Conservation (phyloP, 2,888 invertebrate species). For the Eurytoma adleriae region DNA sequence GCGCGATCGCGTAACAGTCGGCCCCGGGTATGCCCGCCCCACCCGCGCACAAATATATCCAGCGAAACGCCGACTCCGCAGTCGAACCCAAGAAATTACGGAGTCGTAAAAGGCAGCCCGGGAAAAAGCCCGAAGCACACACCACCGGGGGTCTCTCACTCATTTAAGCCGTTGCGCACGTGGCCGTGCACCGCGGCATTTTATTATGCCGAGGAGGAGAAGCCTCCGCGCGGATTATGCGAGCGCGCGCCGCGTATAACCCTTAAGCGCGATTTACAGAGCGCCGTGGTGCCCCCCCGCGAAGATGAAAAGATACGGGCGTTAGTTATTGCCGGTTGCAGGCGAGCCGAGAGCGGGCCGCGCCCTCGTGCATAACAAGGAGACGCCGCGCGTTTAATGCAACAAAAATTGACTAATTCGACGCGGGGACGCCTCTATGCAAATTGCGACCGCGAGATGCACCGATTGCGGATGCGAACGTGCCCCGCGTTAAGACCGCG, state of each 20-base stretch:
- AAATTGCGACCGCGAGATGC: not conserved
- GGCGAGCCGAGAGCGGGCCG: not conserved
- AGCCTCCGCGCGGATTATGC: slow-evolving; percentile 22
- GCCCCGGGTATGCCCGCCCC: slow-evolving; percentile 4
- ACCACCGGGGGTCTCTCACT: slow-evolving; percentile 13
- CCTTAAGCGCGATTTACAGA: slow-evolving; percentile 53
- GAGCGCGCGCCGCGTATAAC: slow-evolving; percentile 10
- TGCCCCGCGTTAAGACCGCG: too few species aligned
- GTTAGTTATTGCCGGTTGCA: slow-evolving; percentile 46
- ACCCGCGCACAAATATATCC: too few species aligned
- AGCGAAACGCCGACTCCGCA: not conserved
- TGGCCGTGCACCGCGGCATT: slow-evolving; percentile 12
- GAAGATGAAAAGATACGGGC: slow-evolving; percentile 41
- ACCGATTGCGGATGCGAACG: too few species aligned
- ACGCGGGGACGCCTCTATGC: not conserved
- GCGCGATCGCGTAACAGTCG: slow-evolving; percentile 42
- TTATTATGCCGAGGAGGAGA: slow-evolving; percentile 26
- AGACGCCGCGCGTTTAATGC: slow-evolving; percentile 7
- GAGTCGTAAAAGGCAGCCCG: slow-evolving; percentile 40
- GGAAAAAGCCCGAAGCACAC: not conserved
- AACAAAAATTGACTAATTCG: slow-evolving; percentile 6
- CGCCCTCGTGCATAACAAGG: slow-evolving; percentile 22
- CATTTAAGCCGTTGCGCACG: slow-evolving; percentile 35
- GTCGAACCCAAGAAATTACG: slow-evolving; percentile 50
- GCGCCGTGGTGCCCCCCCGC: slow-evolving; percentile 8